Evolutionary conservation across 1,140 invertebrate genomes (phyloP).

Genomic region (Ladona fulva): DNA sequence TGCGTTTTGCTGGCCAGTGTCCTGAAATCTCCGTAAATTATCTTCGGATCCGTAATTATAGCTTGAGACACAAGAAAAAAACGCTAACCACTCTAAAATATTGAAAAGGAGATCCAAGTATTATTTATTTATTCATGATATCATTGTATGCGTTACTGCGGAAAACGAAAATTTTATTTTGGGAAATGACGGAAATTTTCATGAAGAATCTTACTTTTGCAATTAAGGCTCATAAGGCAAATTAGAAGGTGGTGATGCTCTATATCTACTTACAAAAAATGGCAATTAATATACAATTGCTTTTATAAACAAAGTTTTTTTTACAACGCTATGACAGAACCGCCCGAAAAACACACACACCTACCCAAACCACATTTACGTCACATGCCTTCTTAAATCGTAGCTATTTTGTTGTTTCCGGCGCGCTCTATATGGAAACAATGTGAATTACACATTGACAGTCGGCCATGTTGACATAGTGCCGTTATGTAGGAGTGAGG

Average conservation of each 20-base stretch:
- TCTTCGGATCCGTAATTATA: neutral
- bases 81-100: neutral
- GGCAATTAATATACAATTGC: too few species aligned
- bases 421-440: neutral
- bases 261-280: too few species aligned
- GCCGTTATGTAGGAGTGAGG: neutral
- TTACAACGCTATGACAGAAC: too few species aligned
- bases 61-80: neutral
- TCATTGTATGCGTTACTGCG: too few species aligned
- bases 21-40: neutral
- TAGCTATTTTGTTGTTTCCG: neutral
- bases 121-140: too few species aligned
- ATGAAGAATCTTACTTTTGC: neutral
- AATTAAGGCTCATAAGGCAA: neutral
- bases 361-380: too few species aligned
- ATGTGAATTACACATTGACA: neutral
- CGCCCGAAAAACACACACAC: too few species aligned
- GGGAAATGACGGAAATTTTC: neutral
- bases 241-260: too few species aligned
- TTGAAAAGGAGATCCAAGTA: neutral
- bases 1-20: too few species aligned
- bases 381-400: neutral
- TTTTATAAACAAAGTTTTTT: too few species aligned
- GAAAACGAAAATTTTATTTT: too few species aligned
- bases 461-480: constrained; percentile 3